Percentiles rank a stretch among this genome's conserved stretches.
phyloP scores from a whole-genome alignment of 2,888 invertebrate species.

The Apamea sordens region DNA sequence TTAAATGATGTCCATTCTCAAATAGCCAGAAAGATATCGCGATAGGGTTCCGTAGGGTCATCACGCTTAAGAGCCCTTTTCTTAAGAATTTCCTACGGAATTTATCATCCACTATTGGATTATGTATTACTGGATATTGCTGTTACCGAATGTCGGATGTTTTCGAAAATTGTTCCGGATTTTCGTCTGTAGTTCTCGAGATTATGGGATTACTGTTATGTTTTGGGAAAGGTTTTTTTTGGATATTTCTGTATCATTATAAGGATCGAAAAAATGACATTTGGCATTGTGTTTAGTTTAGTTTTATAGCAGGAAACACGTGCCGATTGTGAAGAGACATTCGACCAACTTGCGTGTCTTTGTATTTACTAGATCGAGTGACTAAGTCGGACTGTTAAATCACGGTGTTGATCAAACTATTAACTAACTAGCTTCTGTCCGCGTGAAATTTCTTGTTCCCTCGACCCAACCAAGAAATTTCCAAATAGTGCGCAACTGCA shows the following conservation, averaged over 20 bases:
- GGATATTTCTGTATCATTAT: not conserved
- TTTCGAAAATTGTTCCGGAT: conserved; percentile 29
- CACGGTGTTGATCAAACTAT: not conserved
- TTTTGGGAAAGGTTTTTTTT: not conserved
- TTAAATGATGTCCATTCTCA: conserved; percentile 71
- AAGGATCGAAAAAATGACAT: not conserved
- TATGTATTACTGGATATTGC: conserved; percentile 57
- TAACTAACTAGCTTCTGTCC: not conserved
- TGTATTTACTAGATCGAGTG: not conserved
- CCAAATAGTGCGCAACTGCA: not conserved
- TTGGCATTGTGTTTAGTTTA: not conserved
- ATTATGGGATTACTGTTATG: conserved; percentile 32
- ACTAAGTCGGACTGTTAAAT: not conserved
- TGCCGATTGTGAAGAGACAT: not conserved
- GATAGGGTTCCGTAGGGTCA: conserved; percentile 64
- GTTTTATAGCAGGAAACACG: not conserved
- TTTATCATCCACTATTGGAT: conserved; percentile 66
- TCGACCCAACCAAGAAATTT: no score
- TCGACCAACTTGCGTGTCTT: not conserved
- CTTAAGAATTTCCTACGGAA: conserved; percentile 58
- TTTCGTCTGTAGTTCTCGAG: conserved; percentile 31
- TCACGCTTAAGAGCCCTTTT: conserved; percentile 60
- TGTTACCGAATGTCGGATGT: conserved; percentile 48
- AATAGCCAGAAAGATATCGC: conserved; percentile 70
- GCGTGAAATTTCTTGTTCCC: not conserved